phyloP scores from a whole-genome alignment of 2,888 invertebrate species.

The Loripinus fragilis region DNA sequence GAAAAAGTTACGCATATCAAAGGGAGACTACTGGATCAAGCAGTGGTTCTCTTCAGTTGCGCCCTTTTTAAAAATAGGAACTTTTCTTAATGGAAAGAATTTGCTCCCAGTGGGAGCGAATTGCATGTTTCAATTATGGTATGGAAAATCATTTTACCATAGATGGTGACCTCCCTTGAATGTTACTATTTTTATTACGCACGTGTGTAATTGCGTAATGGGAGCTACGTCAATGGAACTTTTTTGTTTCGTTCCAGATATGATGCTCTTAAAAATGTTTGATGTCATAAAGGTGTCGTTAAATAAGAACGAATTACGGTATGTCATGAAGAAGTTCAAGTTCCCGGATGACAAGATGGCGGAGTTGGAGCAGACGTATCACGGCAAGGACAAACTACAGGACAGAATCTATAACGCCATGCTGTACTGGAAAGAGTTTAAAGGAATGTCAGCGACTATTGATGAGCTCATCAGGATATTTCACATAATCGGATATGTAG shows the following conservation, averaged over 20 bases:
- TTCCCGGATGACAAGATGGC: slow-evolving; percentile 77
- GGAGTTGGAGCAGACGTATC: slow-evolving; percentile 78
- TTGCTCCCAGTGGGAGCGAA: no score
- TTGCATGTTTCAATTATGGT: no score
- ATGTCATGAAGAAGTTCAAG: slow-evolving; percentile 78
- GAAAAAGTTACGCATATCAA: no score
- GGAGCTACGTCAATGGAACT: no score
- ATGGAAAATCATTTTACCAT: no score
- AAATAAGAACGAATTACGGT: slow-evolving; percentile 79
- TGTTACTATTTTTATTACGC: no score
- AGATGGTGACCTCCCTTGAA: no score
- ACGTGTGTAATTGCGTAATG: no score
- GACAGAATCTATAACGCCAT: slow-evolving; percentile 75
- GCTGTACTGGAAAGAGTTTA: slow-evolving; percentile 75
- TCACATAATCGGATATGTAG: slow-evolving; percentile 78
- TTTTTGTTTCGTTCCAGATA: slow-evolving; percentile 62
- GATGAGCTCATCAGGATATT: slow-evolving; percentile 79
- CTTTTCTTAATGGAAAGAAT: no score
- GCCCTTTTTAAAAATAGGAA: no score
- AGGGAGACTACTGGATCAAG: no score
- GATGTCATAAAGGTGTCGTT: slow-evolving; percentile 72
- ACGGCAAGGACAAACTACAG: slow-evolving; percentile 77
- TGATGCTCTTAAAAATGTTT: slow-evolving; percentile 77
- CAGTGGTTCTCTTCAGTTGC: no score
- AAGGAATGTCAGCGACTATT: slow-evolving; percentile 73